Evolutionary conservation across 2,113 vertebrate genomes (phyloP).

Genomic region (Apus apus): DNA sequence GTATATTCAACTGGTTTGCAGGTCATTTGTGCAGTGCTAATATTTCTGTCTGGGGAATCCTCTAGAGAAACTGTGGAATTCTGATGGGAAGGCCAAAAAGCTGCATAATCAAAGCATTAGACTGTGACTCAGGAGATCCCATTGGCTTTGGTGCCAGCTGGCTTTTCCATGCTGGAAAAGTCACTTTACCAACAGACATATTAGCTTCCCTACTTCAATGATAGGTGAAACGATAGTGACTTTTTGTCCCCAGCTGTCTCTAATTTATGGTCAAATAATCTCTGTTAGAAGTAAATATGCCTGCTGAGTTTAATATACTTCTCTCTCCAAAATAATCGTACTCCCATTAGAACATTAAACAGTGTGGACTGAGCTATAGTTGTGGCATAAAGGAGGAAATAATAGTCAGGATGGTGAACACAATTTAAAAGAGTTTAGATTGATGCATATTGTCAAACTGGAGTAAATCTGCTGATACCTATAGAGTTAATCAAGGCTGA

Average conservation of each 20-base stretch:
- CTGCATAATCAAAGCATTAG: not conserved
- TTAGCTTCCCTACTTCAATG: not conserved
- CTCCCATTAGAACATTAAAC: not conserved
- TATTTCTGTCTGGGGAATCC: not conserved
- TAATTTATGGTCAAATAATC: not conserved
- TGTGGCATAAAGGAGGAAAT: not conserved
- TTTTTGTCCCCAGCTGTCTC: not conserved
- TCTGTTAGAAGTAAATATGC: not conserved
- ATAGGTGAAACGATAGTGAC: not conserved
- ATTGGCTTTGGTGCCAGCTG: not conserved
- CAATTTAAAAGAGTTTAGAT: not conserved
- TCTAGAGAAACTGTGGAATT: not conserved
- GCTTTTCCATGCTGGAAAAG: not conserved
- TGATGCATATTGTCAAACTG: not conserved
- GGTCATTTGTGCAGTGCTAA: not conserved
- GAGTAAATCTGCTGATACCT: not conserved
- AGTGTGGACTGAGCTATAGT: not conserved
- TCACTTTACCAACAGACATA: not conserved
- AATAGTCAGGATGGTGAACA: not conserved
- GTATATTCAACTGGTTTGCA: not conserved
- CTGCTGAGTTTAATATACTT: not conserved
- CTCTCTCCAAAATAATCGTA: not conserved
- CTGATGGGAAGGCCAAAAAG: not conserved
- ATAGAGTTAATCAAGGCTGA: not conserved
- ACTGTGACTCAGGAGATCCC: not conserved